These are phyloP conservation scores for Neodon shergylaensis DNA, from an alignment of 2,113 vertebrate genomes.

Conservation along the genomic window DNA sequence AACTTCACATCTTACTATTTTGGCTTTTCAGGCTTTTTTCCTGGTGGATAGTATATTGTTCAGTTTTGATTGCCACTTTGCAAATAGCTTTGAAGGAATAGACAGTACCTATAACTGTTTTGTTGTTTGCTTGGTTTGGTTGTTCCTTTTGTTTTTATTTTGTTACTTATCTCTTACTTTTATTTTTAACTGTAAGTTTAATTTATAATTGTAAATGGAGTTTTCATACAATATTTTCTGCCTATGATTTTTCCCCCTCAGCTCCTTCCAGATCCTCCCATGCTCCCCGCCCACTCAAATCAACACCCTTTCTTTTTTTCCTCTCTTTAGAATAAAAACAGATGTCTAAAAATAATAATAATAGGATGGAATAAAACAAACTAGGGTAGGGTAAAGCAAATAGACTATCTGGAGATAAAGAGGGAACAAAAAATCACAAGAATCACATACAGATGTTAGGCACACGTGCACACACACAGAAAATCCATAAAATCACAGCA, in stretches of 20 bases:
- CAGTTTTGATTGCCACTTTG: slow-evolving; percentile 10
- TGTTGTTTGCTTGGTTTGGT: background rate
- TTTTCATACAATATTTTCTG: no score
- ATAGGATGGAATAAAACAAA: background rate
- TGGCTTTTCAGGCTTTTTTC: slow-evolving; percentile 58
- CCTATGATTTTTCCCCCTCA: background rate
- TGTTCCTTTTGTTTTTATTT: background rate
- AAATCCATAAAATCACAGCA: background rate
- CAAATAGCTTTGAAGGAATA: background rate
- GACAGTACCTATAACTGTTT: background rate
- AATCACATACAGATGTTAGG: background rate
- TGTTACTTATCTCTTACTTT: background rate
- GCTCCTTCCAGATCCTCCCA: background rate
- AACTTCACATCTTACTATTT: slow-evolving; percentile 61
- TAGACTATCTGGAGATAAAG: background rate
- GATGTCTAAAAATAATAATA: background rate
- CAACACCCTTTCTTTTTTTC: background rate
- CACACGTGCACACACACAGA: background rate
- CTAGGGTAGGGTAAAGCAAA: background rate
- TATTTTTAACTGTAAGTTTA: background rate
- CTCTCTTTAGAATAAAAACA: background rate
- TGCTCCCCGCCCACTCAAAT: background rate
- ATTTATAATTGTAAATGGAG: no score
- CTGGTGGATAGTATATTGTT: background rate
- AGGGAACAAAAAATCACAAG: background rate